Evolutionary conservation across 2,797 vertebrate species (phyloP).

Genomic region (Calcarius lapponicus): DNA sequence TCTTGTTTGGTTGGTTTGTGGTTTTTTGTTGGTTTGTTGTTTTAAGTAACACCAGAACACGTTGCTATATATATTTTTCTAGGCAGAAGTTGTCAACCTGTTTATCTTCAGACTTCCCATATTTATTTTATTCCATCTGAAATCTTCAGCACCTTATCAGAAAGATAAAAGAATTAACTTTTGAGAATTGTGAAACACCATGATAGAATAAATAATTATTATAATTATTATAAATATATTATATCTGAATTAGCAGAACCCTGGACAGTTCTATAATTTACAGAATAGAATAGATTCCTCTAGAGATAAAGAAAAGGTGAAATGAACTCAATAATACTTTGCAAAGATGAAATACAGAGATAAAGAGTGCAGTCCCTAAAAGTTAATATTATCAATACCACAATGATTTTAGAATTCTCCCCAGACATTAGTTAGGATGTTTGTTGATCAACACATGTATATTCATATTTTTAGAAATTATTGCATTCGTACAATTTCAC

Average conservation of each 20-base stretch:
- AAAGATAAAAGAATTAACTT: not conserved
- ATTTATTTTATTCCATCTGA: not conserved
- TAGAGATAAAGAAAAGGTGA: not conserved
- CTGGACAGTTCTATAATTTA: not conserved
- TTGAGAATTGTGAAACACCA: not conserved
- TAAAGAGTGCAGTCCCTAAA: not conserved
- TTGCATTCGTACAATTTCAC: not conserved
- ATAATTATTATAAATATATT: not conserved
- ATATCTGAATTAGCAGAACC: not conserved
- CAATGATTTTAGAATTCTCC: not conserved
- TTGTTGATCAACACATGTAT: not conserved
- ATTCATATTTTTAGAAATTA: not conserved
- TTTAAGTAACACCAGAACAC: not conserved
- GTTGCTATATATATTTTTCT: not conserved
- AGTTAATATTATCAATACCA: not conserved
- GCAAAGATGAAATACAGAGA: not conserved
- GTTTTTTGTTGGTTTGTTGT: not conserved
- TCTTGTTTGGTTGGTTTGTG: fast-evolving
- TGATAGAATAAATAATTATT: too few species aligned
- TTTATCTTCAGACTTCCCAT: not conserved
- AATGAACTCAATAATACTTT: not conserved
- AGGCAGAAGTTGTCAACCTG: not conserved
- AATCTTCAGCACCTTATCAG: not conserved
- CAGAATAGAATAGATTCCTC: not conserved
- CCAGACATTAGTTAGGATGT: not conserved